Base-by-base conservation (phyloP, 2,113 vertebrate species). In the Nibea albiflora region DNA sequence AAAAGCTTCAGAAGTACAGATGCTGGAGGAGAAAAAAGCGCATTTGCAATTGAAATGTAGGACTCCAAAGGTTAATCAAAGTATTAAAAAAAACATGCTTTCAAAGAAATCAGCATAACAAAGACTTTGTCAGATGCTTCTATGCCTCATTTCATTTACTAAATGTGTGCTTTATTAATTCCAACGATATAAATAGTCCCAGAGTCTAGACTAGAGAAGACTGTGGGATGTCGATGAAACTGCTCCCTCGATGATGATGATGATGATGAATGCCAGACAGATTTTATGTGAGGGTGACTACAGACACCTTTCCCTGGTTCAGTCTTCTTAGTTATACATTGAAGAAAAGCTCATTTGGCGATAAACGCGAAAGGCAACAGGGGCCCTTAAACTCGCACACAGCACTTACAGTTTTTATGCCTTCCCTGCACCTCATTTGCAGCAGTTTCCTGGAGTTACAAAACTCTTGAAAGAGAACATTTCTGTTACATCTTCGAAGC, bases 391-490 rank as follows among this genome's bases (percentile, higher is more conserved):
- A 58, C 35, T 42, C 44, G 50, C 76, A 63, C 2, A 24, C 54
- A 22, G 11, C 62, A 50, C 75, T 77, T 63, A 69, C 11, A 65
- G 54, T 76, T 75, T 76, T 75, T 78, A 81, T 22, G 15, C 26
- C 20, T 67, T 49, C 28, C 68, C 78, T 78, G 64, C 44, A 81
- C 39, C 68, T 84, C 61, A 90, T 90, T 88, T 91, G 81, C 67
- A 39, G 58, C 26, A 88, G 80, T 90, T 89, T 92, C 84, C 65
- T 39, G 47, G 22, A 90, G 86, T 87, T 70, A 19, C 70, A 76
- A 88, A 91, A 92, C 81, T 88, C 74, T 87, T 89, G 65, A 88
- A 91, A 92, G 83, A 26, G 26, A 84, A 74, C 64, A 58, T 78
- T 80, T 83, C 78, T 78, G 67, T 90, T 44, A 69, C 35, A 89